Percentiles rank a stretch among this genome's conserved stretches.
These are phyloP conservation scores for Tachycineta bicolor DNA, from an alignment of 2,113 vertebrate species.

Conservation along the genomic window DNA sequence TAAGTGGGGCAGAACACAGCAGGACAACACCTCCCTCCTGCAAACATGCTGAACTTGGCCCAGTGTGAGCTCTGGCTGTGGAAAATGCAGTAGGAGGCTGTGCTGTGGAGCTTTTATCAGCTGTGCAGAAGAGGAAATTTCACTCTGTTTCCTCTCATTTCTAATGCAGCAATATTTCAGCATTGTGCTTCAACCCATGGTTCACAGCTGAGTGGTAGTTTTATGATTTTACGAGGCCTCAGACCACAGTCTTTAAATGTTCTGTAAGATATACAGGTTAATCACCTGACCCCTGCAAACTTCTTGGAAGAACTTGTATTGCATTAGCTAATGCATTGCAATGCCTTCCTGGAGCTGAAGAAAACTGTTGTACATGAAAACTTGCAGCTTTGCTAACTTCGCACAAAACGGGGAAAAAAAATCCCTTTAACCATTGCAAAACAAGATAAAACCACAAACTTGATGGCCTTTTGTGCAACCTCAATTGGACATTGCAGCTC, in stretches of 20 bases:
- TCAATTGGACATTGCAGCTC: constrained; percentile 64
- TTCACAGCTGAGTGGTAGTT: constrained; percentile 40
- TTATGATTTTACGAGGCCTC: constrained; percentile 57
- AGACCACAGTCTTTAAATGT: constrained; percentile 67
- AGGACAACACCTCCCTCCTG: neutral
- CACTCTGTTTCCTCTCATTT: constrained; percentile 1
- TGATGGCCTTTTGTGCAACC: constrained; percentile 55
- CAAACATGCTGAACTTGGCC: neutral
- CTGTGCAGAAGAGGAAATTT: neutral
- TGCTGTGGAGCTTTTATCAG: neutral
- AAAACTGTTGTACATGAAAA: constrained; percentile 55
- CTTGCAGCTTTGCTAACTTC: constrained; percentile 71
- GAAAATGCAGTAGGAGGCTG: neutral
- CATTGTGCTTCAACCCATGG: constrained; percentile 35
- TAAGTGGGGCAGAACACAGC: constrained; percentile 41
- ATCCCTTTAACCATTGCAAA: constrained; percentile 55
- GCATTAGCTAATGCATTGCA: constrained; percentile 77
- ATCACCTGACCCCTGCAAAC: constrained; percentile 65
- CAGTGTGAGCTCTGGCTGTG: neutral
- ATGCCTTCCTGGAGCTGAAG: constrained; percentile 57
- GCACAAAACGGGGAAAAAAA: constrained; percentile 49
- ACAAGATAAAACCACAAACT: constrained; percentile 75
- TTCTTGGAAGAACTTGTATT: constrained; percentile 69
- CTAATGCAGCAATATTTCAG: constrained; percentile 60
- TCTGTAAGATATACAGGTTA: constrained; percentile 66